Evolutionary conservation across 2,888 invertebrate species (phyloP).

Genomic region (Parapristionchus giblindavisi): DNA sequence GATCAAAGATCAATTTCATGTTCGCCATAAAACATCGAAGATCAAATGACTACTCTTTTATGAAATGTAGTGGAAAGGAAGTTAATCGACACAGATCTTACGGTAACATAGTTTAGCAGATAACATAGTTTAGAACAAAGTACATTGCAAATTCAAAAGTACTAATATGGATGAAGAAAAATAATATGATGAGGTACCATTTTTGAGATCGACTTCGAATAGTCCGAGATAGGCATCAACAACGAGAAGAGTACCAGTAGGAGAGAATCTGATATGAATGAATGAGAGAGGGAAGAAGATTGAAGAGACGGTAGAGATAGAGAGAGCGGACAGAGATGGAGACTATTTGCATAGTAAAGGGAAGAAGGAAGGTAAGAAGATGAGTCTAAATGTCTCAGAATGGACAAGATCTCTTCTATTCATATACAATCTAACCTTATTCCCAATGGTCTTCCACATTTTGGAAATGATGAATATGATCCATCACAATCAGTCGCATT

Average conservation of each 20-base stretch:
- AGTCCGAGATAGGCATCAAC: constrained; percentile 57
- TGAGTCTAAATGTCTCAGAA: background rate
- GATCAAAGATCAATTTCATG: too few relatives aligned
- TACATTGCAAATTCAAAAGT: background rate
- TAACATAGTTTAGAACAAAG: too few relatives aligned
- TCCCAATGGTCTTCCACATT: constrained; percentile 56
- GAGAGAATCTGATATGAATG: constrained; percentile 43
- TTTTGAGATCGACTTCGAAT: constrained; percentile 48
- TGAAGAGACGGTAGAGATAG: background rate
- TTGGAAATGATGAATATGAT: constrained; percentile 41
- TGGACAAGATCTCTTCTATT: too few relatives aligned
- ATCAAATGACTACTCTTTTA: background rate
- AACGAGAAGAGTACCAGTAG: constrained; percentile 46
- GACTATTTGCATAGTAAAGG: too few relatives aligned
- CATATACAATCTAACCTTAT: too few relatives aligned
- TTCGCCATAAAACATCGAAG: too few relatives aligned
- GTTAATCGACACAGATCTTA: background rate
- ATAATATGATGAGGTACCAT: constrained; percentile 22
- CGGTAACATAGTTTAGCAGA: too few relatives aligned
- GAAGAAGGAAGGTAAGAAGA: background rate
- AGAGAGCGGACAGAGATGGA: background rate
- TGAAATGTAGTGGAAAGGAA: background rate
- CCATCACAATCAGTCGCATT: constrained; percentile 50
- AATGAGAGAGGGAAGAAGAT: background rate
- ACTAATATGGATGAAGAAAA: background rate